Evolutionary conservation across 2,113 vertebrate species (phyloP), one percentile per base, ranked within the genome.

Genomic region (Hucho hucho): DNA sequence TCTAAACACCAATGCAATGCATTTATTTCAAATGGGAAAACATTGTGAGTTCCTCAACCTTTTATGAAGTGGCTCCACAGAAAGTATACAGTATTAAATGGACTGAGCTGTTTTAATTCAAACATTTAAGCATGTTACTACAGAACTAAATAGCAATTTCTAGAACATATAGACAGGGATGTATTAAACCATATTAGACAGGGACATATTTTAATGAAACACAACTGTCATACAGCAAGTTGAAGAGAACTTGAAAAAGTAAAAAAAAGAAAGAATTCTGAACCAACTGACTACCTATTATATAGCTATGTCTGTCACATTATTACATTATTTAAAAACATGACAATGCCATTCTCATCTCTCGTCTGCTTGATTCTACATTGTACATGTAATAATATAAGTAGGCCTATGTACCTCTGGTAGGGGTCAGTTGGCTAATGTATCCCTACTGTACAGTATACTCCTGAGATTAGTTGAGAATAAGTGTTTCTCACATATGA

Each of bases 61-160:
- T 88, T 81, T 84, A 75, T 63, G 86, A 89, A 84, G 86, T 79
- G 65, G 73, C 75, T 80, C 22, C 59, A 85, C 70, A 81, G 67
- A 64, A 66, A 79, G 77, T 63, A 79, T 43, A 67, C 28, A n/a
- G 65, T 32, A 66, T 66, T 66, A 14, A 66, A 66, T 66, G 64
- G 4, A 16, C 14, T 18, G 20, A 11, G n/a, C 5, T 61, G 5
- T 61, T 61, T 61, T 7, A 37, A 29, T 37, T 67, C 28, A 67
- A 32, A 67, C 65, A 37, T 79, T 56, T 22, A 22, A 3, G 18
- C 18, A 61, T 1, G 56, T 69, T 53, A 83, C 75, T 79, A 29
- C 13, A 81, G 76, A 74, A 81, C 83, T 37, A 85, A 72, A 82
- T 67, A 32, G 64, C 24, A 49, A 73, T 73, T 70, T 71, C 81